These are phyloP conservation scores for Oncorhynchus keta DNA, from an alignment of 2,113 vertebrate genomes.

Conservation along the genomic window DNA sequence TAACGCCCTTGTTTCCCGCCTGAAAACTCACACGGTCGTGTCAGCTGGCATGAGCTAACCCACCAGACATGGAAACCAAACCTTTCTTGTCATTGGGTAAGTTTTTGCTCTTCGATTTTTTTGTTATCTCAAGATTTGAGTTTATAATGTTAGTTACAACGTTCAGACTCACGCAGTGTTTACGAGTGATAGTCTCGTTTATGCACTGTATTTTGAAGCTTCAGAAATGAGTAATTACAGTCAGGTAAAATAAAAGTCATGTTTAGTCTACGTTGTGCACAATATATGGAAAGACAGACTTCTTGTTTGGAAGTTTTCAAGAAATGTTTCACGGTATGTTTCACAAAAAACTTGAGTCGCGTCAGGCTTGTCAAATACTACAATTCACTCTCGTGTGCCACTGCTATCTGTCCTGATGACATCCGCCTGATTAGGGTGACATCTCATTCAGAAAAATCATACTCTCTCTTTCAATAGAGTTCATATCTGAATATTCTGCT, in stretches of 20 bases:
- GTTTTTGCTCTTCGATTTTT: conserved; percentile 48
- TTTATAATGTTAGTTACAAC: neutral
- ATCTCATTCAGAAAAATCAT: neutral
- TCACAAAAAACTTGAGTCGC: neutral
- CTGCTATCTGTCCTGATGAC: neutral
- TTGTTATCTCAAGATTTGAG: neutral
- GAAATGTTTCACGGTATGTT: too few relatives aligned
- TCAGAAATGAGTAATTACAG: neutral
- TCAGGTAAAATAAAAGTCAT: neutral
- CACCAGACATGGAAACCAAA: conserved; percentile 79
- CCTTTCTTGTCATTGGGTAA: conserved; percentile 82
- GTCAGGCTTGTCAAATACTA: neutral
- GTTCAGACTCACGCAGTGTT: neutral
- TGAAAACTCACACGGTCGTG: conserved; percentile 55
- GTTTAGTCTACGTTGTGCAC: neutral
- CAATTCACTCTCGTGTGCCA: neutral
- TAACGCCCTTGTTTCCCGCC: conserved; percentile 26
- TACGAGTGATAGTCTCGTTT: neutral
- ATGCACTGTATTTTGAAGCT: neutral
- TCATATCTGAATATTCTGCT: too few relatives aligned
- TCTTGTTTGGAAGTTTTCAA: too few relatives aligned
- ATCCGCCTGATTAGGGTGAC: neutral
- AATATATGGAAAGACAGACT: too few relatives aligned
- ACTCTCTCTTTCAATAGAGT: too few relatives aligned
- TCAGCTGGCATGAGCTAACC: conserved; percentile 82